A percentile compares a stretch with the other conserved stretches of the same genome.
Evolutionary conservation across 2,113 vertebrate genomes (phyloP).

Genomic region (Tenebrosternarchus preto): DNA sequence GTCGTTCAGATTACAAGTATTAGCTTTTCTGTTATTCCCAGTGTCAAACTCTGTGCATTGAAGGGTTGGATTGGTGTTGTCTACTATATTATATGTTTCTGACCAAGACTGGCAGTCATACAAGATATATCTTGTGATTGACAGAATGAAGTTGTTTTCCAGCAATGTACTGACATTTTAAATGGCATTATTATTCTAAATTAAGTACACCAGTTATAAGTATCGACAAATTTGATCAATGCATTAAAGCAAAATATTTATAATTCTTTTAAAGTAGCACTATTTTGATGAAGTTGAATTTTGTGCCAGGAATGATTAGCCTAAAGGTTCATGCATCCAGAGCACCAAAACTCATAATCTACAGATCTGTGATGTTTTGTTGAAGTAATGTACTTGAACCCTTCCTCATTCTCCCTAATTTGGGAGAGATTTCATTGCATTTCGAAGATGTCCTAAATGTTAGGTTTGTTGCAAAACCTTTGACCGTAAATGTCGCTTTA

Average conservation of each 20-base stretch:
- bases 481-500: slow-evolving; percentile 48
- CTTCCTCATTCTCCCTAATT: slow-evolving; percentile 19
- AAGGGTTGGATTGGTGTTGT: background rate
- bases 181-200: slow-evolving; percentile 27
- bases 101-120: background rate
- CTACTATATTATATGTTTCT: background rate
- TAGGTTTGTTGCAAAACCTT: slow-evolving; percentile 70
- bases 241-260: slow-evolving; percentile 26
- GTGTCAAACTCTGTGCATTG: slow-evolving; percentile 3
- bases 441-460: slow-evolving; percentile 53
- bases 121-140: background rate
- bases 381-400: slow-evolving; percentile 38
- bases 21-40: slow-evolving; percentile 26
- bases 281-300: slow-evolving; percentile 37
- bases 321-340: slow-evolving; percentile 27
- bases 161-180: slow-evolving; percentile 13
- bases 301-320: slow-evolving; percentile 45
- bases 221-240: slow-evolving; percentile 31
- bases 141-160: slow-evolving; percentile 1
- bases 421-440: slow-evolving; percentile 51
- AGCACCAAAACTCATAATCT: slow-evolving; percentile 26
- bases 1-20: background rate
- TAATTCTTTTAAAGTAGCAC: slow-evolving; percentile 28
- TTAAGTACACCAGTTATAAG: slow-evolving; percentile 21
- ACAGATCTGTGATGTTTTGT: slow-evolving; percentile 36